phyloP scores from a whole-genome alignment of 2,888 invertebrate genomes.

The Euproctis similis region DNA sequence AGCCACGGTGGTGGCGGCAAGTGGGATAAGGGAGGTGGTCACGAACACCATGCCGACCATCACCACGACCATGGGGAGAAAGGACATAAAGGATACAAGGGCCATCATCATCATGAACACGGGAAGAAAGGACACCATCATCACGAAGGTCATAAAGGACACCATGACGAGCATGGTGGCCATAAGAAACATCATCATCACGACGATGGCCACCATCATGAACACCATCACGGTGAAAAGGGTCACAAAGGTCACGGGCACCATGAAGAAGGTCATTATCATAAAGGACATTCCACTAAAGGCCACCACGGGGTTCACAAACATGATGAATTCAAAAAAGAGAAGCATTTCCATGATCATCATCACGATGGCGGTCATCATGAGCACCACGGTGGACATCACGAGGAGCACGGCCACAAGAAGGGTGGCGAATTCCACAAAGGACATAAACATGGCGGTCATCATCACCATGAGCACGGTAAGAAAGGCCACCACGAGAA shows the following conservation, averaged over 20 bases:
- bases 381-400: conserved; percentile 85
- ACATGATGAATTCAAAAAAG: conserved; percentile 88
- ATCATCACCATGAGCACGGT: conserved; percentile 86
- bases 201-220: conserved; percentile 79
- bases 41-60: conserved; percentile 79
- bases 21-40: conserved; percentile 78
- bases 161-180: conserved; percentile 78
- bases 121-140: conserved; percentile 85
- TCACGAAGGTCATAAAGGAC: conserved; percentile 78
- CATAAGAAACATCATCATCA: conserved; percentile 81
- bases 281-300: conserved; percentile 90
- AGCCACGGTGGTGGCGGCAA: conserved; percentile 57
- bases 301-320: conserved; percentile 91
- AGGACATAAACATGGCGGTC: conserved; percentile 85
- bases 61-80: conserved; percentile 81
- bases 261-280: conserved; percentile 80
- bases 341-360: conserved; percentile 90
- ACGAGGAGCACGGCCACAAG: conserved; percentile 86
- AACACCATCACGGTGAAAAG: conserved; percentile 80
- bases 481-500: conserved; percentile 89
- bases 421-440: conserved; percentile 88
- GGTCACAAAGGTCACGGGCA: conserved; percentile 77
- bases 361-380: conserved; percentile 87
- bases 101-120: conserved; percentile 79
- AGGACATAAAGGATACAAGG: conserved; percentile 83